phyloP scores from a whole-genome alignment of 2,113 vertebrate genomes.

The Notiomystis cincta region DNA sequence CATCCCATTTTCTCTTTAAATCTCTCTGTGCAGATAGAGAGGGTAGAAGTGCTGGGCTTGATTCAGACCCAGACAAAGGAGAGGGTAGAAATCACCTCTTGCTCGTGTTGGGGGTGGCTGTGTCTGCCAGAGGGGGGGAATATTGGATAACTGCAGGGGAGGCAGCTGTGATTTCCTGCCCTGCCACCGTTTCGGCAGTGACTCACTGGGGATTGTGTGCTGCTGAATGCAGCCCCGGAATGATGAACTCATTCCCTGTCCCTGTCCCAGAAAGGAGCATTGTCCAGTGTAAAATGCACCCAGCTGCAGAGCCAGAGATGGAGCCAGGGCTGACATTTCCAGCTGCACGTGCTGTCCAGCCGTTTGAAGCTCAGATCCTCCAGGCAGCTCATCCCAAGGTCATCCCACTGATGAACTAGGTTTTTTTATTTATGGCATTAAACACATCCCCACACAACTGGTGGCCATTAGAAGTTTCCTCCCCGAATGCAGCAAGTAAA shows the following conservation, averaged over 20 bases:
- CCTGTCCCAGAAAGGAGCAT: constrained; percentile 26
- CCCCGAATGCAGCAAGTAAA: neutral
- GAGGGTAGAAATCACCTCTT: neutral
- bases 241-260: neutral
- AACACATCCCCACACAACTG: neutral
- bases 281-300: neutral
- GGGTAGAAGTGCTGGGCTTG: neutral
- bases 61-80: neutral
- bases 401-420: neutral
- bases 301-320: neutral
- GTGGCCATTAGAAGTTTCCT: neutral
- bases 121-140: neutral
- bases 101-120: neutral
- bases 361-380: neutral
- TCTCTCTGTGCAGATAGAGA: neutral
- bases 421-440: neutral
- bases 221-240: constrained; percentile 18
- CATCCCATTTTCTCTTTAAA: neutral
- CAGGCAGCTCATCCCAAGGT: neutral
- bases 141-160: neutral
- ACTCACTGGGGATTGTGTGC: constrained; percentile 25
- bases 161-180: constrained; percentile 43
- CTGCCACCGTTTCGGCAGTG: neutral
- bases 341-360: neutral
- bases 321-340: neutral